phyloP scores from a whole-genome alignment of 1,140 invertebrate genomes.

The Prorops nasuta region DNA sequence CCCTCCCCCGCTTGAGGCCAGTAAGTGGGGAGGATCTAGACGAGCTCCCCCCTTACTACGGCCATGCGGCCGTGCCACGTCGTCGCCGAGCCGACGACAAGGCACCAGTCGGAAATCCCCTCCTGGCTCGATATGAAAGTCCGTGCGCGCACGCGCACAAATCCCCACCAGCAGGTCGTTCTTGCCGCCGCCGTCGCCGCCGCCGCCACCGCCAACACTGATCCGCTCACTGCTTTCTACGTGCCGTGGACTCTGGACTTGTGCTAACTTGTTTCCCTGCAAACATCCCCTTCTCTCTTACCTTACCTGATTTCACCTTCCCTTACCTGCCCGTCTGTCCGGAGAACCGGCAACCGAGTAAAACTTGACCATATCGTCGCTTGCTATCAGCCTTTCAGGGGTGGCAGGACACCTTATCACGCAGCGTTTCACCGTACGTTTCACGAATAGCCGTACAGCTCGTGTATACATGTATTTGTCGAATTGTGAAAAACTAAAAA shows the following conservation, averaged over 20 bases:
- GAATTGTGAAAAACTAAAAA: too few relatives aligned
- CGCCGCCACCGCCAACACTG: slow-evolving; percentile 7
- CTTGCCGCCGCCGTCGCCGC: slow-evolving; percentile 2
- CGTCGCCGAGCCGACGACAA: slow-evolving; percentile 24
- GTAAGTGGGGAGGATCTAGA: slow-evolving; percentile 6
- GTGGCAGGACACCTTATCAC: too few relatives aligned
- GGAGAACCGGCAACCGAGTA: slow-evolving; percentile 50
- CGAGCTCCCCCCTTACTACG: slow-evolving; percentile 11
- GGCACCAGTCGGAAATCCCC: slow-evolving; percentile 26
- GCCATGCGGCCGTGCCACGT: slow-evolving; percentile 21
- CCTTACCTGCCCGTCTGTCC: slow-evolving; percentile 29
- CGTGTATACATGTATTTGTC: too few relatives aligned
- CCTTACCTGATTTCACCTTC: slow-evolving; percentile 17
- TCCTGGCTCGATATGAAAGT: slow-evolving; percentile 37
- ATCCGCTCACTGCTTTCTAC: too few relatives aligned
- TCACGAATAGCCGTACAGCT: too few relatives aligned
- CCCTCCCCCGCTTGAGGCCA: not conserved
- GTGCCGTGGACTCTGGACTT: too few relatives aligned
- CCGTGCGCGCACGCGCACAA: slow-evolving; percentile 31
- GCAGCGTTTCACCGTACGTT: too few relatives aligned
- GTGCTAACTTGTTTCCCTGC: too few relatives aligned
- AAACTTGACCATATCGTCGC: too few relatives aligned
- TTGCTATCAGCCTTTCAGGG: too few relatives aligned
- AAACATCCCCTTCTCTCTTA: slow-evolving; percentile 1
- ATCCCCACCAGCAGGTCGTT: slow-evolving; percentile 11